Evolutionary conservation across 2,113 vertebrate species (phyloP), one percentile per base, ranked within the genome.

Genomic region (Thunnus maccoyii): DNA sequence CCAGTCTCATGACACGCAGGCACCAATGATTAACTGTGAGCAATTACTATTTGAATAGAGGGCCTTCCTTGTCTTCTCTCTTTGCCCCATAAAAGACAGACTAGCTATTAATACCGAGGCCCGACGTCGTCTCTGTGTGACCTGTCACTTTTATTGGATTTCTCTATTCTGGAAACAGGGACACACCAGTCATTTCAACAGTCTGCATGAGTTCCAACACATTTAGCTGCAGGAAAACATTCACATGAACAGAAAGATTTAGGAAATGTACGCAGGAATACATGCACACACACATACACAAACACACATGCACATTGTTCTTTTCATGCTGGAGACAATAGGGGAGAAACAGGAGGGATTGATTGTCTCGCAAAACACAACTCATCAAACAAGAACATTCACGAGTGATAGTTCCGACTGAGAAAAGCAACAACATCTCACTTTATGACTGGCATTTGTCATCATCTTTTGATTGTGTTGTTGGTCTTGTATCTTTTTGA

Each of bases 11-110:
- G 91, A 82, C 84, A 72, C 88, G 15, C 65, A 87, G 85, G 82
- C 84, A 90, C 68, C 85, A 85, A 91, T 93, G 92, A 93, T 93
- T 93, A 93, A 92, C 90, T 91, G 80, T 91, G 86, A 91, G 89
- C 92, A 90, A 93, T 93, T 92, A 92, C 79, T 78, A 87, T 85
- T 62, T 78, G 87, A 88, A 82, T 84, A 48, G 84, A 77, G 71
- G 74, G 76, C 58, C 83, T 73, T 74, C 71, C 76, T 76, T n/a
- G 63, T 88, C 76, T 86, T 55, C 76, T 64, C 50, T 81, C 75
- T 64, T 79, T 41, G 18, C 79, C 80, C 82, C 58, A 62, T 62
- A 78, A 77, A 90, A 85, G 73, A 46, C 61, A 64, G 78, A 52
- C 50, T 61, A 18, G 63, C 80, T 86, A 81, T 89, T 90, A 89